A percentile compares a stretch with the other conserved stretches of the same genome.
These are phyloP conservation scores for Indicator maculatus DNA, from an alignment of 2,113 vertebrate species.

Conservation along the genomic window DNA sequence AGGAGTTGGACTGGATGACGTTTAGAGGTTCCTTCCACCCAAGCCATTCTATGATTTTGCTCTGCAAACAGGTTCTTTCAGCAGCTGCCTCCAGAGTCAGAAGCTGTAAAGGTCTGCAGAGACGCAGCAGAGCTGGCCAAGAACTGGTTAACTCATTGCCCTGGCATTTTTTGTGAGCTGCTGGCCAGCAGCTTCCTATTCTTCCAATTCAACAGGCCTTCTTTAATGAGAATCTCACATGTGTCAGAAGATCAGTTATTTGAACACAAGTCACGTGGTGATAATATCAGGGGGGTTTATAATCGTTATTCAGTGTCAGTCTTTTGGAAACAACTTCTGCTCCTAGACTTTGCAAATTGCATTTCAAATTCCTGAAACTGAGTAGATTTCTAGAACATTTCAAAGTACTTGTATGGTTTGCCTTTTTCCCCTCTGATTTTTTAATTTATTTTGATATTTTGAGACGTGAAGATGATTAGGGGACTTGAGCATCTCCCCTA, in stretches of 20 bases:
- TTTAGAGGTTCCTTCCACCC: too few species aligned
- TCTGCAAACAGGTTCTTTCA: background rate
- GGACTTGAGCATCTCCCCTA: too few species aligned
- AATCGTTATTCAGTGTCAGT: background rate
- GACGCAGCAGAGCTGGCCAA: background rate
- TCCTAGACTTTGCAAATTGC: background rate
- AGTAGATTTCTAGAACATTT: background rate
- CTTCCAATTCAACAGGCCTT: background rate
- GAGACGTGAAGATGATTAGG: too few species aligned
- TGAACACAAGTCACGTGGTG: rapidly evolving
- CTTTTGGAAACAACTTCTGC: background rate
- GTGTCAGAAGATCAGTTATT: background rate
- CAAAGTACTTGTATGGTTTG: background rate
- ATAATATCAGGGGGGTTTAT: background rate
- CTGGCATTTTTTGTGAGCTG: background rate
- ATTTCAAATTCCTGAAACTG: background rate
- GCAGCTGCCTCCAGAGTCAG: background rate
- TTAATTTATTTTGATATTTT: background rate
- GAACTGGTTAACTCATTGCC: background rate
- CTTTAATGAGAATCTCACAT: background rate
- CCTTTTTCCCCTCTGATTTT: too few species aligned
- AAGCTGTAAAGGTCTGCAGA: background rate
- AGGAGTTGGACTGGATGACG: too few species aligned
- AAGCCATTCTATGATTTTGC: background rate
- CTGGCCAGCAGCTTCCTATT: background rate